Conservation (phyloP, 2,797 vertebrate species). For the Percopsis omiscomaycus region DNA sequence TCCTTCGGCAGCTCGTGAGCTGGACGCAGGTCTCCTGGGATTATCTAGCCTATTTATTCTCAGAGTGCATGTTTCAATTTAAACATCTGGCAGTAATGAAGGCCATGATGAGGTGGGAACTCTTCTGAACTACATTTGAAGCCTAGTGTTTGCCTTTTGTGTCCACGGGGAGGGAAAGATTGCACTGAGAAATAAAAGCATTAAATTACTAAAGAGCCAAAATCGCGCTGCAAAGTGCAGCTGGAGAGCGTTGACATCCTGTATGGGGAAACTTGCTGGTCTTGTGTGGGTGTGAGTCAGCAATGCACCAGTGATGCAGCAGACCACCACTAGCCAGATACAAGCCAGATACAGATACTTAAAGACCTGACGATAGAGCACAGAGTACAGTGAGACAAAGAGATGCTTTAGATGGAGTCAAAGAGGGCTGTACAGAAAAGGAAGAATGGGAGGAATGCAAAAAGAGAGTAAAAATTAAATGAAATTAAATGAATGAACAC, state of each 20-base stretch:
- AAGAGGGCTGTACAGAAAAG: slow-evolving; percentile 21
- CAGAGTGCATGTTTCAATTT: slow-evolving; percentile 63
- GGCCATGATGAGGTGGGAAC: slow-evolving; percentile 64
- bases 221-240: slow-evolving; percentile 54
- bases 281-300: slow-evolving; percentile 70
- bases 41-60: slow-evolving; percentile 62
- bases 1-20: slow-evolving; percentile 36
- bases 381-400: slow-evolving; percentile 15
- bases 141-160: slow-evolving; percentile 45
- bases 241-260: slow-evolving; percentile 73
- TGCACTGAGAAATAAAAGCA: slow-evolving; percentile 39
- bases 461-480: background rate
- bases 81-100: slow-evolving; percentile 79
- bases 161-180: slow-evolving; percentile 26
- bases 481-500: too few species aligned
- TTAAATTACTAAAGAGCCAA: slow-evolving; percentile 58
- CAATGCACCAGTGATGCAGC: slow-evolving; percentile 62
- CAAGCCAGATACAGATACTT: slow-evolving; percentile 39
- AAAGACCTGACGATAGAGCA: background rate
- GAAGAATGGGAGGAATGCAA: background rate
- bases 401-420: slow-evolving; percentile 33
- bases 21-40: slow-evolving; percentile 59
- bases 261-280: slow-evolving; percentile 57
- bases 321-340: slow-evolving; percentile 44
- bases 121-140: slow-evolving; percentile 51